phyloP scores from a whole-genome alignment of 2,888 invertebrate species.

The Mesopsocus fuscifrons region DNA sequence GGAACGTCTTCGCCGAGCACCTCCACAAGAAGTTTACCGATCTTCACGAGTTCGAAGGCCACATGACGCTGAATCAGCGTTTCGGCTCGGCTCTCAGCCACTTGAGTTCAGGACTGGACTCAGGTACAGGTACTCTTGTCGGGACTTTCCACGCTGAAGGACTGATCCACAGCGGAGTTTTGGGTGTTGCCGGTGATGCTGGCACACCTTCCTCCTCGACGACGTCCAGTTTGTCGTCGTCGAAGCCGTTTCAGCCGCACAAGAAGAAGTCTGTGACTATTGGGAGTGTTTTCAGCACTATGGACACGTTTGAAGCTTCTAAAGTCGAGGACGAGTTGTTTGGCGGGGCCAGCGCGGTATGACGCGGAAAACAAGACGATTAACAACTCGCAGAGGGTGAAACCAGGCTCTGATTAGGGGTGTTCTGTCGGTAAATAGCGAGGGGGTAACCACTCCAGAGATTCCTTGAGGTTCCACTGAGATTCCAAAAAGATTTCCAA shows the following conservation, averaged over 20 bases:
- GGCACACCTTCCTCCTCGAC: slow-evolving; percentile 17
- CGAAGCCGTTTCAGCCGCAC: slow-evolving; percentile 22
- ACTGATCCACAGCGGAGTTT: slow-evolving; percentile 13
- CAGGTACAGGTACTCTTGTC: slow-evolving; percentile 8
- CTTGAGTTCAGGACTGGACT: slow-evolving; percentile 20
- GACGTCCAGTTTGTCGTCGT: neutral
- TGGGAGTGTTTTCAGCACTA: slow-evolving; percentile 25
- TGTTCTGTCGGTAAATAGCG: too few relatives aligned
- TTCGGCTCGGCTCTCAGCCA: slow-evolving; percentile 11
- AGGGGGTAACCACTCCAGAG: too few relatives aligned
- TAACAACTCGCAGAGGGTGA: slow-evolving; percentile 9
- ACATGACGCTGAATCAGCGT: slow-evolving; percentile 6
- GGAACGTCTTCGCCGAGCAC: slow-evolving; percentile 4
- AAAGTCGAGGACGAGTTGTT: slow-evolving; percentile 22
- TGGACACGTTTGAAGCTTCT: slow-evolving; percentile 22
- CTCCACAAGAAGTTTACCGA: slow-evolving; percentile 7
- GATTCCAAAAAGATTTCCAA: too few relatives aligned
- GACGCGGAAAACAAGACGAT: slow-evolving; percentile 17
- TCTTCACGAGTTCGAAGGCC: slow-evolving; percentile 3
- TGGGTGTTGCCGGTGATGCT: slow-evolving; percentile 17
- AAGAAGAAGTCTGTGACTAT: slow-evolving; percentile 26
- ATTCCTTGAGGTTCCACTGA: too few relatives aligned
- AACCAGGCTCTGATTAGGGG: slow-evolving; percentile 6
- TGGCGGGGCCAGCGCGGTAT: slow-evolving; percentile 24
- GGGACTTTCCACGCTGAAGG: slow-evolving; percentile 5